phyloP scores from a whole-genome alignment of 92 coral and sea anemone genomes.

The Metridium senile region DNA sequence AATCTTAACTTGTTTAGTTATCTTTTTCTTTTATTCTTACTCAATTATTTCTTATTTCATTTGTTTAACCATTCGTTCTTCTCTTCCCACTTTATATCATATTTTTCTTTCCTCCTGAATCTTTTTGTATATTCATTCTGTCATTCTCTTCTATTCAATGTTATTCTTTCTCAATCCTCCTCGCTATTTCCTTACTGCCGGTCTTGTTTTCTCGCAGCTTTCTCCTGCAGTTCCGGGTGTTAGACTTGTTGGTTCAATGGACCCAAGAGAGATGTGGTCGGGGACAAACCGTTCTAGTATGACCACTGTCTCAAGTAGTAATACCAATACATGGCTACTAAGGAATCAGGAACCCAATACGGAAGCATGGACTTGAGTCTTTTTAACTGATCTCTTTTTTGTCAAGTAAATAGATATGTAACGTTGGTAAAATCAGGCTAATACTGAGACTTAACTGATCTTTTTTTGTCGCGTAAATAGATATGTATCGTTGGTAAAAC shows the following conservation, averaged over 20 bases:
- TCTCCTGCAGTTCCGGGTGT: slow-evolving; percentile 12
- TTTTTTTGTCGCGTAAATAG: too few relatives aligned
- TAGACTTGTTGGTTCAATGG: slow-evolving; percentile 28
- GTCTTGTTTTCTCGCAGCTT: slow-evolving; percentile 28
- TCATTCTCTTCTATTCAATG: background rate
- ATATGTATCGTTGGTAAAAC: too few relatives aligned
- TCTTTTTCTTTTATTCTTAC: background rate
- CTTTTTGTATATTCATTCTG: background rate
- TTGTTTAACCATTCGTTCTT: background rate
- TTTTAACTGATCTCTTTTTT: too few relatives aligned
- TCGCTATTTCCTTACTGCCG: slow-evolving; percentile 13
- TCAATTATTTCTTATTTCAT: background rate
- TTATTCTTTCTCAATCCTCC: background rate
- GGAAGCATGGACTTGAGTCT: slow-evolving; percentile 34
- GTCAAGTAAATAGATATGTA: too few relatives aligned
- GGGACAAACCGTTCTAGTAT: slow-evolving; percentile 37
- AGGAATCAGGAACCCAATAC: background rate
- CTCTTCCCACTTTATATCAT: background rate
- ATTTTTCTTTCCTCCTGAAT: background rate
- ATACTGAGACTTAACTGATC: too few relatives aligned
- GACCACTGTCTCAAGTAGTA: slow-evolving; percentile 31
- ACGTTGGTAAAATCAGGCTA: too few relatives aligned
- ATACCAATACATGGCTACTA: slow-evolving; percentile 15
- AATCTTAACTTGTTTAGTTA: background rate
- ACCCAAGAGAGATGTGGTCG: slow-evolving; percentile 29